phyloP scores from a whole-genome alignment of 1,140 invertebrate species.

The Drosophila erecta region DNA sequence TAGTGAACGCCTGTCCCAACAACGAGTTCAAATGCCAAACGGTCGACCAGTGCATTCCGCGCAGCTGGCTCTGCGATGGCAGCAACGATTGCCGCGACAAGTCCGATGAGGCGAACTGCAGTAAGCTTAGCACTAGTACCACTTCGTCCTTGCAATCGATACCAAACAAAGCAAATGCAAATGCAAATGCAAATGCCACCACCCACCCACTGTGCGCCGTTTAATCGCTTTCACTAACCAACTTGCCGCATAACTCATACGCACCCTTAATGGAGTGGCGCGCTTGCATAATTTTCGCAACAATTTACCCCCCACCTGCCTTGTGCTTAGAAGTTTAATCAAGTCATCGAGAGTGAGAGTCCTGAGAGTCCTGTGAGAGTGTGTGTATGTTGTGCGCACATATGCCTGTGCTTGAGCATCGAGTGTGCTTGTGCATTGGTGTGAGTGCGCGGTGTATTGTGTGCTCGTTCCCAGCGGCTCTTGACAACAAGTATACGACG shows the following conservation, averaged over 20 bases:
- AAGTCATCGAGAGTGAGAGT: slow-evolving; percentile 66
- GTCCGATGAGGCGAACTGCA: slow-evolving; percentile 88
- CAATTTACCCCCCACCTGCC: slow-evolving; percentile 32
- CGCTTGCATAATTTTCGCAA: slow-evolving; percentile 73
- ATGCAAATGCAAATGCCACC: too few relatives aligned
- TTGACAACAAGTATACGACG: slow-evolving; percentile 64
- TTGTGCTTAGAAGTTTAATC: slow-evolving; percentile 60
- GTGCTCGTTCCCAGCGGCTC: slow-evolving; percentile 37
- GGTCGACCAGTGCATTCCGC: slow-evolving; percentile 89
- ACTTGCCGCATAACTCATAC: slow-evolving; percentile 57
- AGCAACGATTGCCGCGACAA: slow-evolving; percentile 91
- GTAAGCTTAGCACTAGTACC: slow-evolving; percentile 63
- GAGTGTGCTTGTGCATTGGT: slow-evolving; percentile 9
- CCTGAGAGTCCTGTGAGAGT: slow-evolving; percentile 19
- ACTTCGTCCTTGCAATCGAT: slow-evolving; percentile 7
- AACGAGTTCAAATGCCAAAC: slow-evolving; percentile 85
- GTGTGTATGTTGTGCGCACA: slow-evolving; percentile 8
- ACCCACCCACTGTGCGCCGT: background rate
- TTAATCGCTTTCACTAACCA: slow-evolving; percentile 45
- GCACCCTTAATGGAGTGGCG: slow-evolving; percentile 67
- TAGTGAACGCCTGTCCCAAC: slow-evolving; percentile 76
- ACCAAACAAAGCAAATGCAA: background rate
- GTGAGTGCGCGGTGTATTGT: slow-evolving; percentile 20
- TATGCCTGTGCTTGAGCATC: slow-evolving; percentile 13
- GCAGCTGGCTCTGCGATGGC: slow-evolving; percentile 91